Evolutionary conservation across 1,140 invertebrate genomes (phyloP).

Genomic region (Phenacoccus solenopsis): DNA sequence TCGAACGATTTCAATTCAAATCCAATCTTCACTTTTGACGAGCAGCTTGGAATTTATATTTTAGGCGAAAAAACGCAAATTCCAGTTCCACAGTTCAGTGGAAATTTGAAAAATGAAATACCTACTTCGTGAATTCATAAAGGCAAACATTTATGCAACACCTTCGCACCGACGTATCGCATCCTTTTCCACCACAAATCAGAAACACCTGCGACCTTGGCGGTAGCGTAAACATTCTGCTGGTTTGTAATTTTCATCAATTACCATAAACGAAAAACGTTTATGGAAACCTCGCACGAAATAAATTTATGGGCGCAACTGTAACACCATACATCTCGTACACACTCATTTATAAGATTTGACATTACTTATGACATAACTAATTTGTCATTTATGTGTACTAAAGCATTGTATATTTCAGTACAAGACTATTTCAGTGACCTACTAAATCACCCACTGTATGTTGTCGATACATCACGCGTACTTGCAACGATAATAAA

Average conservation of each 20-base stretch:
- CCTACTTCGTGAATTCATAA: no score
- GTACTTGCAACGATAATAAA: background rate
- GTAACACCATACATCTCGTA: background rate
- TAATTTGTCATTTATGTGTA: slow-evolving; percentile 3
- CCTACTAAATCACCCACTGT: background rate
- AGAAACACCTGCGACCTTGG: no score
- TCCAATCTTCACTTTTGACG: no score
- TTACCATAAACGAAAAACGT: background rate
- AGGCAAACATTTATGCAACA: no score
- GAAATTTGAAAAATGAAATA: no score
- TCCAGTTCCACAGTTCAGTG: no score
- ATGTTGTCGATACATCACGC: background rate
- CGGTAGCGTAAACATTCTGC: no score
- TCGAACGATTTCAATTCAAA: no score
- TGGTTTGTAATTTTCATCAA: background rate
- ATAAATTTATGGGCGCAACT: background rate
- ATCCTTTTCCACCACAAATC: no score
- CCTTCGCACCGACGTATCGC: no score
- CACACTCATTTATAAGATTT: background rate
- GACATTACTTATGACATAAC: background rate
- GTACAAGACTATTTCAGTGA: background rate
- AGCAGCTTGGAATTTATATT: no score
- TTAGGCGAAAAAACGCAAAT: no score
- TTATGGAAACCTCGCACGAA: background rate
- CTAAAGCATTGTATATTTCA: background rate